Percentiles rank a stretch among this genome's conserved stretches.
phyloP scores from a whole-genome alignment of 2,113 vertebrate genomes.

The Paralichthys olivaceus region DNA sequence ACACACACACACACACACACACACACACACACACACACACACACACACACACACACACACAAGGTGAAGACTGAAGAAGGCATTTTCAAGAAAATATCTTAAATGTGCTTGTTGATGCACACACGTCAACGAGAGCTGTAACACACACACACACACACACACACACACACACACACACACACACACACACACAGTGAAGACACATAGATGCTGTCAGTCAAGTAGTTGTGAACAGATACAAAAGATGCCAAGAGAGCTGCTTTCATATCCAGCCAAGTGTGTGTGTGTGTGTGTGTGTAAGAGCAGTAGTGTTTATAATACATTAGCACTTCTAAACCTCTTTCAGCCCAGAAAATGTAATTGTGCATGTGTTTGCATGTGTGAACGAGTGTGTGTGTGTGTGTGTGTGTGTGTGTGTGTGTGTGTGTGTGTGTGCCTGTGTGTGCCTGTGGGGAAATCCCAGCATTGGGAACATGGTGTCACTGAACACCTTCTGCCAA shows the following conservation, averaged over 20 bases:
- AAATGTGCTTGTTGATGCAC: not conserved
- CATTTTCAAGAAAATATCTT: not conserved
- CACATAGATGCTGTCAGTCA: conserved; percentile 26
- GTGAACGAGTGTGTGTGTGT: not conserved
- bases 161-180: not conserved
- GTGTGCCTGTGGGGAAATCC: conserved; percentile 45
- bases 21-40: not conserved
- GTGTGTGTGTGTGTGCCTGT: not conserved
- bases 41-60: not conserved
- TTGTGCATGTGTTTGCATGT: conserved; percentile 8
- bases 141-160: not conserved
- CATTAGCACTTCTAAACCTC: conserved; percentile 37
- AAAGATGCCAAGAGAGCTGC: conserved; percentile 47
- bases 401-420: conserved; percentile 10
- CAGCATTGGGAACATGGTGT: conserved; percentile 34
- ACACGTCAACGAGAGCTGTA: not conserved
- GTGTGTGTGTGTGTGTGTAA: conserved; percentile 15
- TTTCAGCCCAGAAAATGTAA: conserved; percentile 30
- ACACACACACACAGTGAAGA: not conserved
- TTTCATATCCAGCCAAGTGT: conserved; percentile 57
- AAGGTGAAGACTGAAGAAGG: not conserved
- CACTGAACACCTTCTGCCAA: conserved; percentile 38
- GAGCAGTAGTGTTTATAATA: conserved; percentile 28
- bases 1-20: not conserved
- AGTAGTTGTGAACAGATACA: conserved; percentile 34